A percentile compares a stretch with the other conserved stretches of the same genome.
Conservation (phyloP, 2,888 invertebrate species). For the Spilarctia lutea region DNA sequence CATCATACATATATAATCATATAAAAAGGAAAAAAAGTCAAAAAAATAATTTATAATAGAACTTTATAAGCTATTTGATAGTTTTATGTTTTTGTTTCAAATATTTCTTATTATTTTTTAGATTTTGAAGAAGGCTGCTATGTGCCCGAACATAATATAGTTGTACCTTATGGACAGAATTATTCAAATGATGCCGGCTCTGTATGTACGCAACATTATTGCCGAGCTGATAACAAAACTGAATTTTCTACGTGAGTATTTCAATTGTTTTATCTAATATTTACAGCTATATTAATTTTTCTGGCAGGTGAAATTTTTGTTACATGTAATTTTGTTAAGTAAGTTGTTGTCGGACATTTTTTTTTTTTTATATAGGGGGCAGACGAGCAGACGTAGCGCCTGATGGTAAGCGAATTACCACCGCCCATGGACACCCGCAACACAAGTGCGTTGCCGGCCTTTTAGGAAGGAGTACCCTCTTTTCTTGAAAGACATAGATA, state of each 20-base stretch:
- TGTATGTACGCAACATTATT: slow-evolving; percentile 19
- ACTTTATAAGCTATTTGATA: too few relatives aligned
- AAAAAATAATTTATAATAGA: background rate
- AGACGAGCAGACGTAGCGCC: too few relatives aligned
- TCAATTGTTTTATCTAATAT: background rate
- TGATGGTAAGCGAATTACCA: too few relatives aligned
- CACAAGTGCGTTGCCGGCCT: too few relatives aligned
- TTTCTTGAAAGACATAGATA: too few relatives aligned
- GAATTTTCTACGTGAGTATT: slow-evolving; percentile 19
- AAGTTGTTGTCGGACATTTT: background rate
- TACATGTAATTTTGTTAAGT: background rate
- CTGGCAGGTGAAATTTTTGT: background rate
- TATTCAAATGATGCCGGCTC: slow-evolving; percentile 22
- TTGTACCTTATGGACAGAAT: slow-evolving; percentile 20
- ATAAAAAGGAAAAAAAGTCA: too few relatives aligned
- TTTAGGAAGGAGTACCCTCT: too few relatives aligned
- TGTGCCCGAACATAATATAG: slow-evolving; percentile 11
- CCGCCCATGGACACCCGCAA: too few relatives aligned
- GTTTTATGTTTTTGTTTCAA: background rate
- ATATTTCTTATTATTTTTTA: background rate
- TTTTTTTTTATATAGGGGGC: too few relatives aligned
- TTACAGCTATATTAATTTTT: background rate
- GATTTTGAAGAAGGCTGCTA: slow-evolving; percentile 23
- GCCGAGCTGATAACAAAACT: slow-evolving; percentile 18
- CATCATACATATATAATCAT: too few relatives aligned